These are phyloP conservation scores for Drosophila tsacasi DNA, from an alignment of 1,140 invertebrate genomes.

Conservation along the genomic window DNA sequence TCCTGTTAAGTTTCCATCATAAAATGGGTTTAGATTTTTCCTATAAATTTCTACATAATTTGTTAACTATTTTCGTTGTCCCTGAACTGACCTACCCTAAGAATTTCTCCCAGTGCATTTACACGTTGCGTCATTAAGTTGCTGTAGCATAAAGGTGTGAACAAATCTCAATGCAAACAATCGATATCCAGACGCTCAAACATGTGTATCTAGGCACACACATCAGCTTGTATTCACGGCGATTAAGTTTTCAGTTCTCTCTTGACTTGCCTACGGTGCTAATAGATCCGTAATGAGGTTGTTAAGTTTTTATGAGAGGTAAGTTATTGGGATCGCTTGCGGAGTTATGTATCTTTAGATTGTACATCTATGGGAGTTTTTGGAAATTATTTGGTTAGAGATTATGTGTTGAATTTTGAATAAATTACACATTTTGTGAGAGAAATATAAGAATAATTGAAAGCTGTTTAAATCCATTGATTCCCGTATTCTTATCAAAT, in stretches of 20 bases:
- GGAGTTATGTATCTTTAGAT: not conserved
- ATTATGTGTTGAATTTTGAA: not conserved
- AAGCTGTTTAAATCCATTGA: not conserved
- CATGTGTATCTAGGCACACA: constrained; percentile 40
- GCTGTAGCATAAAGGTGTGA: constrained; percentile 49
- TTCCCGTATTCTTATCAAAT: not conserved
- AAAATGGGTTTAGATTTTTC: not conserved
- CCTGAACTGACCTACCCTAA: constrained; percentile 21
- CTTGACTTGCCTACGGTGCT: constrained; percentile 14
- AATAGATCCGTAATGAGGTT: constrained; percentile 40
- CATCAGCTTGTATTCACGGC: constrained; percentile 12
- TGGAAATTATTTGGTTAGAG: not conserved
- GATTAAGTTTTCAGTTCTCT: constrained; percentile 27
- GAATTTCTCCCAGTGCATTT: constrained; percentile 25
- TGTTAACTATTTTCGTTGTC: not conserved
- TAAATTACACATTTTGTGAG: no score
- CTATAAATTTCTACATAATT: not conserved
- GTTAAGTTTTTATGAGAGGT: constrained; percentile 15
- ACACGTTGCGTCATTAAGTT: constrained; percentile 42
- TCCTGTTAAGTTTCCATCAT: not conserved
- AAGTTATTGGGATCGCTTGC: constrained; percentile 1
- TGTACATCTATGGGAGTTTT: not conserved
- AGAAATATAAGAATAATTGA: not conserved
- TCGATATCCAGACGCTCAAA: constrained; percentile 40
- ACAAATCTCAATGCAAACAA: constrained; percentile 52